Evolutionary conservation across 92 coral and sea anemone species (phyloP).

Genomic region (Siderastrea siderea): DNA sequence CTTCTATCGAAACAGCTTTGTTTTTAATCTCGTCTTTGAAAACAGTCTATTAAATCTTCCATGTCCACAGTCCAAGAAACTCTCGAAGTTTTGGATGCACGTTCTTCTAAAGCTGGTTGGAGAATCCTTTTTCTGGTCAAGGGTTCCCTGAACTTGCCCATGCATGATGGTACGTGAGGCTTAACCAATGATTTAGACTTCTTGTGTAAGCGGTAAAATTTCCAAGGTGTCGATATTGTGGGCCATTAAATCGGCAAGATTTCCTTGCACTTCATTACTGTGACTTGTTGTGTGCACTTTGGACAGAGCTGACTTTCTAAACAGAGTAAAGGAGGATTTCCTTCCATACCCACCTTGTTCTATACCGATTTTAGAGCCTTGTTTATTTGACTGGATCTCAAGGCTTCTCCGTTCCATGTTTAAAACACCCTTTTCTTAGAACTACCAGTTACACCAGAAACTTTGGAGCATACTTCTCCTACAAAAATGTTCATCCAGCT

Average conservation of each 20-base stretch:
- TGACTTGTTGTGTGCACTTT: conserved; percentile 13
- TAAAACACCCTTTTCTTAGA: conserved; percentile 44
- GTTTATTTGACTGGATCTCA: conserved; percentile 64
- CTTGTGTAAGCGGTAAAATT: conserved; percentile 37
- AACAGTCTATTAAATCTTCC: too few species aligned
- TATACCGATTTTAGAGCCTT: conserved; percentile 60
- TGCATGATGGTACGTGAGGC: too few species aligned
- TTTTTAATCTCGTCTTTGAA: too few species aligned
- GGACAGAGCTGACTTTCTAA: conserved; percentile 52
- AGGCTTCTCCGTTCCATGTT: conserved; percentile 55
- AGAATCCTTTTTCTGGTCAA: too few species aligned
- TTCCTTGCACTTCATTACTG: conserved; percentile 31
- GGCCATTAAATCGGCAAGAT: conserved; percentile 60
- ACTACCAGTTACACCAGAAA: conserved; percentile 26
- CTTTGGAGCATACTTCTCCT: conserved; percentile 29
- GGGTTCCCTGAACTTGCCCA: too few species aligned
- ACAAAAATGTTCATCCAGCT: conserved; percentile 55
- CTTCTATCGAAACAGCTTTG: too few species aligned
- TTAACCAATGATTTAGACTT: too few species aligned
- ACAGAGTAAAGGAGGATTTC: conserved; percentile 56
- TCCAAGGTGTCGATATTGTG: conserved; percentile 44
- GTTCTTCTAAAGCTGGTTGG: too few species aligned
- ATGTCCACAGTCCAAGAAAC: too few species aligned
- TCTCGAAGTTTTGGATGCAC: too few species aligned
- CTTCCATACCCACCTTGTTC: conserved; percentile 55